These are phyloP conservation scores for Temnothorax longispinosus DNA, from an alignment of 1,140 invertebrate genomes.

Conservation along the genomic window DNA sequence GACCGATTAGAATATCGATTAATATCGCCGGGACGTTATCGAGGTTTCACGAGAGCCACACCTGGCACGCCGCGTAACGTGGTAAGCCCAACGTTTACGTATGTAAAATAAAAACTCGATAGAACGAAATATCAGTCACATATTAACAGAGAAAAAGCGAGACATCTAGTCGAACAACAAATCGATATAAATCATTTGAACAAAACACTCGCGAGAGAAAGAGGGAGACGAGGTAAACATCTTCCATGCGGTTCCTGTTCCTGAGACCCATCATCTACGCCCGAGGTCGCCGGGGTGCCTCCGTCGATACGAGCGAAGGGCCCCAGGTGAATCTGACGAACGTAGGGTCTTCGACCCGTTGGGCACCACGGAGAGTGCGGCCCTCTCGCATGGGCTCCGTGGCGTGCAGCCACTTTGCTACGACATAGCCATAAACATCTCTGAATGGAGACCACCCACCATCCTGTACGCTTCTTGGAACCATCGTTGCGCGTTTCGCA, in stretches of 20 bases:
- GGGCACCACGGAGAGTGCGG: constrained; percentile 56
- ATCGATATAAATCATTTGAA: neutral
- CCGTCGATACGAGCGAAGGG: constrained; percentile 35
- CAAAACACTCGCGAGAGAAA: neutral
- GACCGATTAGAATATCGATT: constrained; percentile 82
- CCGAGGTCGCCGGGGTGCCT: constrained; percentile 49
- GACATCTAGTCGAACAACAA: neutral
- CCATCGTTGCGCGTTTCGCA: constrained; percentile 75
- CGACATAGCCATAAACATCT: constrained; percentile 80
- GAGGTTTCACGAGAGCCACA: constrained; percentile 46
- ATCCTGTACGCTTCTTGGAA: constrained; percentile 73
- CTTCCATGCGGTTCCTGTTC: neutral
- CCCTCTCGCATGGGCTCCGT: constrained; percentile 63
- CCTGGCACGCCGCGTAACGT: constrained; percentile 54
- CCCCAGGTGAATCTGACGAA: constrained; percentile 67
- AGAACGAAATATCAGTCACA: neutral
- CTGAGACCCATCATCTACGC: neutral
- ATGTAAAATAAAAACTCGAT: neutral
- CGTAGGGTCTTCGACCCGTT: constrained; percentile 71
- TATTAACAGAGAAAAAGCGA: neutral
- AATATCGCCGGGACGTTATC: constrained; percentile 77
- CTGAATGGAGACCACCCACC: constrained; percentile 80
- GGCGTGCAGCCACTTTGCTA: constrained; percentile 78
- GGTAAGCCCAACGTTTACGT: neutral
- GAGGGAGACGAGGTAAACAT: constrained; percentile 8